A percentile compares a stretch with the other conserved stretches of the same genome.
These are phyloP conservation scores for Haemorhous mexicanus DNA, from an alignment of 2,113 vertebrate species.

Conservation along the genomic window DNA sequence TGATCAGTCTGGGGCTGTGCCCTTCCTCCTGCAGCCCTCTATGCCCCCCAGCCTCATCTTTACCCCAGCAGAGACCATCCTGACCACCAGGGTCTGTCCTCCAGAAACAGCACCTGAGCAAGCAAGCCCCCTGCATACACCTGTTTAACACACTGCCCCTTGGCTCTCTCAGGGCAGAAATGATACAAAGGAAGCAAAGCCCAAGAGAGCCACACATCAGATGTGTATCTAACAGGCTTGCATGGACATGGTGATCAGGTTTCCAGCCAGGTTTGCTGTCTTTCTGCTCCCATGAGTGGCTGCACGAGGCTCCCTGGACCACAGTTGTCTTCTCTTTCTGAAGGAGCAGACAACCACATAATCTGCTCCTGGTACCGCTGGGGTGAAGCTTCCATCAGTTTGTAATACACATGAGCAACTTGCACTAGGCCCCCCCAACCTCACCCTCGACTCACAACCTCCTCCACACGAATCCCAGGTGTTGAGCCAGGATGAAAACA, in stretches of 20 bases:
- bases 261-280: background rate
- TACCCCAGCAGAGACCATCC: rapidly evolving
- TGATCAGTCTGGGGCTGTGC: background rate
- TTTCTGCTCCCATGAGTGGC: background rate
- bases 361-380: background rate
- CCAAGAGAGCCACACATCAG: background rate
- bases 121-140: background rate
- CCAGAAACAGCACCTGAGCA: background rate
- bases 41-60: rapidly evolving
- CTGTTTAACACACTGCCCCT: background rate
- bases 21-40: background rate
- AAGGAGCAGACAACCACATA: background rate
- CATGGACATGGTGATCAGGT: rapidly evolving
- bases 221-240: rapidly evolving
- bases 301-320: background rate
- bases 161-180: background rate
- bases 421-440: rapidly evolving
- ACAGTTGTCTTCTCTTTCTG: background rate
- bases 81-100: background rate
- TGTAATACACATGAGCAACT: background rate
- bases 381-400: background rate
- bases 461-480: background rate
- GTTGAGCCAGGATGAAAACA: background rate
- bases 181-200: rapidly evolving
- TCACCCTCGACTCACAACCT: rapidly evolving